Evolutionary conservation across 1,140 invertebrate genomes (phyloP), one percentile per base, ranked within the genome.

Genomic region (Aphis craccivora): DNA sequence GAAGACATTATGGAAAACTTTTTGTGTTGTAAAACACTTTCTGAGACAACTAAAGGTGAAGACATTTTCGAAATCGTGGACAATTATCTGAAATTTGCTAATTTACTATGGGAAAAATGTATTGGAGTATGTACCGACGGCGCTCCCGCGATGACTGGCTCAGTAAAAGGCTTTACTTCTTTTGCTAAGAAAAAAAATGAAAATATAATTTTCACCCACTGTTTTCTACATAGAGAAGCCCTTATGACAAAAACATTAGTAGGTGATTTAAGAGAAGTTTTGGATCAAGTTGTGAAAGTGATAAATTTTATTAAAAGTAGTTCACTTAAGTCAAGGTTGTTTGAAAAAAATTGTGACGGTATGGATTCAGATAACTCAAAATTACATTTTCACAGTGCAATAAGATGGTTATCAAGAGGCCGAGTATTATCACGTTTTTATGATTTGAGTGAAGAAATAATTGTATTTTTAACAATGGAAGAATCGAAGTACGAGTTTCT

Each of bases 231-330:
- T 45, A 45, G 43, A 45, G 43, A 45, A 45, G 43, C 43, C 43
- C 43, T 86, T 86, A 20, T 35, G 20, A 43, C 40, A 18, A 45
- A 81, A 81, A n/a, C 67, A 81, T 43, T 45, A 40, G 20, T 86
- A 45, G 51, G 51, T 53, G 51, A 53, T 53, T 53, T 53, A 53
- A 53, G 22, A 4, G 20, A 53, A 86, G 40, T 86, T 86, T 43
- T 86, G 84, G 84, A 45, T 86, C 84, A 86, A 86, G 84, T 86
- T 86, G 84, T 86, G 6, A 86, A 86, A 43, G 84, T 45, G 84
- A 86, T 86, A 86, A 86, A 86, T 81, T 35, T 18, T 81, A 81
- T 81, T 81, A 81, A 81, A 81, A 81, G 67, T 81, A 81, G 67
- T 81, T 8, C 67, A 81, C n/a, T 37, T 18, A 81, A 81, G 67